A percentile compares a stretch with the other conserved stretches of the same genome.
These are phyloP conservation scores for Riparia riparia DNA, from an alignment of 2,113 vertebrate genomes.

Conservation along the genomic window DNA sequence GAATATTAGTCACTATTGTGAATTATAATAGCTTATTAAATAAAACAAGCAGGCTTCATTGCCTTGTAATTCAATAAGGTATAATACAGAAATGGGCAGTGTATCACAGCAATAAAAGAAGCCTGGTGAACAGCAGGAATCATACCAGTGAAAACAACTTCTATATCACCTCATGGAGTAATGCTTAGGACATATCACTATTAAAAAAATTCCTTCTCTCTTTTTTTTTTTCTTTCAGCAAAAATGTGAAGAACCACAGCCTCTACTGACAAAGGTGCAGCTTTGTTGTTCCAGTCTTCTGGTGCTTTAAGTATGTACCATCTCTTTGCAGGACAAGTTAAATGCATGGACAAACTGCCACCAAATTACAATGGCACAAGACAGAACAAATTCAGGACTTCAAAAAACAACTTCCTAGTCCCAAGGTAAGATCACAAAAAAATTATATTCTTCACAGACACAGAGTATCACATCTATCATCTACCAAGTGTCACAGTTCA, in stretches of 20 bases:
- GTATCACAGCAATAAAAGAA: background rate
- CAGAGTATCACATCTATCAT: background rate
- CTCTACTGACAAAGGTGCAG: background rate
- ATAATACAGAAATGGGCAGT: background rate
- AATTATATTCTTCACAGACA: background rate
- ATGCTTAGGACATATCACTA: background rate
- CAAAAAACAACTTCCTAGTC: background rate
- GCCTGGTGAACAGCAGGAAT: background rate
- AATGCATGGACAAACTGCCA: background rate
- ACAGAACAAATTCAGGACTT: background rate
- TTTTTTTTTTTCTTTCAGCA: background rate
- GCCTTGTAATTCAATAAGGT: background rate
- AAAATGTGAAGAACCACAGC: background rate
- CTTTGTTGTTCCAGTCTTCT: background rate
- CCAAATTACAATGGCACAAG: background rate
- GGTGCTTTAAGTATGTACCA: background rate
- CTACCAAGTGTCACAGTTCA: background rate
- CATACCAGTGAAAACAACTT: background rate
- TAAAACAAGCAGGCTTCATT: background rate
- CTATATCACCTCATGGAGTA: background rate
- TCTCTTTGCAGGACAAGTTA: background rate
- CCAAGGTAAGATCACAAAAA: background rate
- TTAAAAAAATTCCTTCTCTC: background rate
- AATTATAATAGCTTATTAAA: background rate
- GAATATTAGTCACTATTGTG: background rate